Base-by-base conservation (phyloP, 2,888 invertebrate species). In the Sarcophaga rosellei region DNA sequence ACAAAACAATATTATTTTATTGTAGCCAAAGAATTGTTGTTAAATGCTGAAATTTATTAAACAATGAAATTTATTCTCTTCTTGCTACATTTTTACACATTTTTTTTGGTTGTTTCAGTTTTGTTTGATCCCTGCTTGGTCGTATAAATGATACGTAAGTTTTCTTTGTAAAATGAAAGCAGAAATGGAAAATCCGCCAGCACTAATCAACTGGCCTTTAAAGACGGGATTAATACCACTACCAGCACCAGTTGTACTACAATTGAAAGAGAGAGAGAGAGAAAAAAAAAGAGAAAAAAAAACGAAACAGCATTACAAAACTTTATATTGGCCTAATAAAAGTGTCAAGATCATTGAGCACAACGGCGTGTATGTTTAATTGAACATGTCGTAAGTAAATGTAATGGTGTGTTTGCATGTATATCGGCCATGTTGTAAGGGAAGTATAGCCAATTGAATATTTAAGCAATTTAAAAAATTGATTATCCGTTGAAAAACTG, bases 31-130 rank as follows among this genome's bases (percentile, higher is more conserved):
- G 47, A 75, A 77, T 83, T 83, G 76, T 83, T 81, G 84, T 81
- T 81, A 81, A 84, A 81, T 84, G 79, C 75, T 81, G 45, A 85
- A 88, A 88, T 89, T 88, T 88, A 89, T 88, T 88, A 74, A 76
- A 85, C 73, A 81, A 80, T 86, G 84, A 88, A 35, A 35, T 35
- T 87, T 84, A 87, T 62, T 57, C 70, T 44, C 23, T 15, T 15
- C 15, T 47, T 47, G 47, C 47, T 3, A 11, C 47, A 35, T 35
- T 35, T 35, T 35, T 35, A 35, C 6, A 35, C 35, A 6, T 35
- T 35, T 25, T 25, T 25, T 35, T 6, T 35, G 4, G 25, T 25
- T 25, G 25, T 25, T 4, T 4, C 5, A 4, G 25, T 4, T 0
- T 5, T 25, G 4, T 5, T 25, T 35, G 35, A 6, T 35, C 35